phyloP scores from a whole-genome alignment of 1,140 invertebrate genomes.

The Drosophila neocordata region DNA sequence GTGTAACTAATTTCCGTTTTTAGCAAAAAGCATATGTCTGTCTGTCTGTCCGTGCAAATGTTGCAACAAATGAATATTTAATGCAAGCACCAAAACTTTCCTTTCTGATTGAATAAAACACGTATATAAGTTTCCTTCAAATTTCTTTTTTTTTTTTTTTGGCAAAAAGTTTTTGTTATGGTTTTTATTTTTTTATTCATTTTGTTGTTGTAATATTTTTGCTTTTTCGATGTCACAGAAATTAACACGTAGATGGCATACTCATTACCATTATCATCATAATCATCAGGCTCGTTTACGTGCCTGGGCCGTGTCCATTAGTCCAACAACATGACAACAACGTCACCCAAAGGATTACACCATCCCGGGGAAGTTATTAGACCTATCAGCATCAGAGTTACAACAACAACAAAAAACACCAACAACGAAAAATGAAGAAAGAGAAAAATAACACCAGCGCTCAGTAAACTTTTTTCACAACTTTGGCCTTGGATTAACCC shows the following conservation, averaged over 20 bases:
- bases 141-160: background rate
- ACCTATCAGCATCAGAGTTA: constrained; percentile 65
- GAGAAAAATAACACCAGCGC: constrained; percentile 29
- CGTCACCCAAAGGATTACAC: constrained; percentile 72
- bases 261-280: constrained; percentile 55
- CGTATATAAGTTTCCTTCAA: too few relatives aligned
- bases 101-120: constrained; percentile 72
- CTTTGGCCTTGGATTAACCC: constrained; percentile 69
- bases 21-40: constrained; percentile 54
- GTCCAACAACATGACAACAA: constrained; percentile 35
- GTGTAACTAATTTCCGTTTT: constrained; percentile 78
- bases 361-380: constrained; percentile 74
- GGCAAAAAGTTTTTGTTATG: constrained; percentile 25
- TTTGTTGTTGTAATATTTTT: background rate
- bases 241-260: constrained; percentile 70
- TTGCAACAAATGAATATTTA: constrained; percentile 74
- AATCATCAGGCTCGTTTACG: constrained; percentile 69
- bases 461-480: constrained; percentile 54
- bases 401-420: constrained; percentile 7
- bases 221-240: constrained; percentile 56
- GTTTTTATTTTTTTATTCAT: background rate
- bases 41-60: too few relatives aligned
- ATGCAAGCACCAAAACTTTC: constrained; percentile 55
- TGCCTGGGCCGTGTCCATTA: constrained; percentile 71
- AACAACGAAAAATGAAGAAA: constrained; percentile 28